These are phyloP conservation scores for Nephrotoma flavescens DNA, from an alignment of 2,888 invertebrate species.

Conservation along the genomic window DNA sequence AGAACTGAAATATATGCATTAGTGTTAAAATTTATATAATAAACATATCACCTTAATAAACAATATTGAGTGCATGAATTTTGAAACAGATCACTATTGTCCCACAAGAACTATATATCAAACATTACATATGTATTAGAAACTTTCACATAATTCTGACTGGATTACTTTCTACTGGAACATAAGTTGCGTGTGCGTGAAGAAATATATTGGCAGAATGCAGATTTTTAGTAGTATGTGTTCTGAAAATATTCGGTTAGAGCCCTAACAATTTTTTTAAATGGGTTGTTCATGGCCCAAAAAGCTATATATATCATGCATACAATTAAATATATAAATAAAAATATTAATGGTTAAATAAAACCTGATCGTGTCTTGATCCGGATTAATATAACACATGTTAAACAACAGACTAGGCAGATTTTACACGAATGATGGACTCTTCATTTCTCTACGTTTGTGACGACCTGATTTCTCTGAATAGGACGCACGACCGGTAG, in stretches of 20 bases:
- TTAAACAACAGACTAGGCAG: background rate
- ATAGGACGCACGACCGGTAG: background rate
- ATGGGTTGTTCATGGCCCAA: background rate
- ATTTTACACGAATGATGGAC: background rate
- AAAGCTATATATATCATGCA: background rate
- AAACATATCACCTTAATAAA: background rate
- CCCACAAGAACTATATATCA: background rate
- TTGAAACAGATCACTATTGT: background rate
- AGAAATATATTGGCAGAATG: background rate
- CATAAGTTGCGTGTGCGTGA: background rate
- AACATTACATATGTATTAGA: background rate
- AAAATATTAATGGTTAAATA: background rate
- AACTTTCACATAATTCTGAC: background rate
- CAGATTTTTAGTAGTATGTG: background rate
- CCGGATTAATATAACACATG: background rate
- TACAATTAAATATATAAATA: background rate
- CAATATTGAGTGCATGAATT: background rate
- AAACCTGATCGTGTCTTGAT: background rate
- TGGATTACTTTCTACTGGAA: background rate
- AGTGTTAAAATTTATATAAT: background rate
- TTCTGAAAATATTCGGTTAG: background rate
- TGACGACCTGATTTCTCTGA: background rate
- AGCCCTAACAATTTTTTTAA: background rate
- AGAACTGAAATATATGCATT: background rate
- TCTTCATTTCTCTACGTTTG: background rate